Evolutionary conservation across 2,113 vertebrate genomes (phyloP).

Genomic region (Callospermophilus lateralis): DNA sequence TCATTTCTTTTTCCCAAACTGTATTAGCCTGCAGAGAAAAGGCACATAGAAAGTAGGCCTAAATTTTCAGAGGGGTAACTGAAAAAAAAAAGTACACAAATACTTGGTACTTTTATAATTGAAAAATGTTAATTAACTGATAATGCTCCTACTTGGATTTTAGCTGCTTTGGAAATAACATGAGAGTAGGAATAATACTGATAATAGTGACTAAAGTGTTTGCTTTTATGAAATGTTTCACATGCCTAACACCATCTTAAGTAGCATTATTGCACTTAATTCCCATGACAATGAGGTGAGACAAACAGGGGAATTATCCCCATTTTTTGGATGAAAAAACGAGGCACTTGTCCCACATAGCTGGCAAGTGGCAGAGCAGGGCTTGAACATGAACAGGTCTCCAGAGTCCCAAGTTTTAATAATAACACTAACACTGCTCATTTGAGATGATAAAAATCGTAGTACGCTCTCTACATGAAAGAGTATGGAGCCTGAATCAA

Average conservation of each 20-base stretch:
- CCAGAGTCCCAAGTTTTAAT: not conserved
- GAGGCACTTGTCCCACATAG: not conserved
- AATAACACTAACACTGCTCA: not conserved
- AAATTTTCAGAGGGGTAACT: not conserved
- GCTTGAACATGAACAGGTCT: not conserved
- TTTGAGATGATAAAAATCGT: not conserved
- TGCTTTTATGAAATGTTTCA: not conserved
- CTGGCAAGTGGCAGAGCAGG: not conserved
- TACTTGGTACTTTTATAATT: no score
- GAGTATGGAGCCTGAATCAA: not conserved
- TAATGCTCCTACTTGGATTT: not conserved
- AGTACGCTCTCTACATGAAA: not conserved
- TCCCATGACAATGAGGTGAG: not conserved
- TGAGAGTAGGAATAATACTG: not conserved
- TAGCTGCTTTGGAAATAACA: no score
- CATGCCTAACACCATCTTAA: not conserved
- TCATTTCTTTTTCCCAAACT: constrained; percentile 39
- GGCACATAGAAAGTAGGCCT: not conserved
- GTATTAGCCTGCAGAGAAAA: not conserved
- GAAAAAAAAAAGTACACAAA: not conserved
- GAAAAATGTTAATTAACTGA: no score
- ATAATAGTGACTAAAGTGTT: not conserved
- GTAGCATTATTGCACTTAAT: not conserved
- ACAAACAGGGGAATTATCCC: not conserved
- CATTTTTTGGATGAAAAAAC: not conserved